phyloP scores from a whole-genome alignment of 37 sponge, comb jelly and placozoan genomes.

The Mnemiopsis leidyi region DNA sequence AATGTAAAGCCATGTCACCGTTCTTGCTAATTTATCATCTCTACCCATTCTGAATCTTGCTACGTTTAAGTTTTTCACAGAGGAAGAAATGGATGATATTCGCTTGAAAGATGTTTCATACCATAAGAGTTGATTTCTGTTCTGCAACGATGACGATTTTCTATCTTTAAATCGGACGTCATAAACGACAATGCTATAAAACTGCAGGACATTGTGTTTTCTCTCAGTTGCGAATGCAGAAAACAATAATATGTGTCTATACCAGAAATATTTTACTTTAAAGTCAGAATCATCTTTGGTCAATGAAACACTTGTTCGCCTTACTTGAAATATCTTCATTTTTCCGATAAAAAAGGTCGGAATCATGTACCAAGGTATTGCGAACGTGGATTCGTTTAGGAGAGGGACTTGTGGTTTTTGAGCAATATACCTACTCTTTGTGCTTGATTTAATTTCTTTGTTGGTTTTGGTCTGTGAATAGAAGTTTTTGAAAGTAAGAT shows the following conservation, averaged over 20 bases:
- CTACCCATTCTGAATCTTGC: not conserved
- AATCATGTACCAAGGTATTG: not conserved
- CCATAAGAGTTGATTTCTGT: not conserved
- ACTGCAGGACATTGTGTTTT: not conserved
- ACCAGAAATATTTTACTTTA: not conserved
- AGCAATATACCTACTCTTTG: not conserved
- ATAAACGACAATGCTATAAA: not conserved
- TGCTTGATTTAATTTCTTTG: not conserved
- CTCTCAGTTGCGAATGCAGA: not conserved
- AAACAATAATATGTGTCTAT: not conserved
- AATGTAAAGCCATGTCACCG: not conserved
- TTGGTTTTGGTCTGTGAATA: not conserved
- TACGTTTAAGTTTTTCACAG: not conserved
- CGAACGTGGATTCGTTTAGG: not conserved
- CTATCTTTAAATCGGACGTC: not conserved
- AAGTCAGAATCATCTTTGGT: not conserved
- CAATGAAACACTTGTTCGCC: not conserved
- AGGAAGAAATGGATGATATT: not conserved
- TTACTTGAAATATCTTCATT: not conserved
- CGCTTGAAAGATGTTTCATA: not conserved
- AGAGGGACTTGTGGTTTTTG: not conserved
- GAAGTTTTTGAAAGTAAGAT: not conserved
- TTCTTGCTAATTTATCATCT: not conserved
- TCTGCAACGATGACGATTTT: not conserved
- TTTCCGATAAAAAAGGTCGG: not conserved